Evolutionary conservation across 37 sponge, comb jelly and placozoan genomes (phyloP).

Genomic region (Mnemiopsis leidyi): DNA sequence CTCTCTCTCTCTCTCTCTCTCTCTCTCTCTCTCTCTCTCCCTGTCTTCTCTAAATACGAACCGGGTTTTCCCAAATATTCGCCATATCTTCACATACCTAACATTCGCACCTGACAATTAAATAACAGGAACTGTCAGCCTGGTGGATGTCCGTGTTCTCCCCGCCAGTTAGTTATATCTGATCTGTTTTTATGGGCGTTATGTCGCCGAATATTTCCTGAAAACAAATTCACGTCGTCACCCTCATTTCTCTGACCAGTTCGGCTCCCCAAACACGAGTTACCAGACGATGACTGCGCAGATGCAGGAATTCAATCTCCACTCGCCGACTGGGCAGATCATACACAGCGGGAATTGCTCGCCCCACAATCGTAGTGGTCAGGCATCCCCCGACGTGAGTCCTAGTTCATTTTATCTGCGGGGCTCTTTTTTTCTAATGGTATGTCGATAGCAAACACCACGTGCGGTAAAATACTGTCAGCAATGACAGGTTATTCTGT

Average conservation of each 20-base stretch:
- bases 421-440: background rate
- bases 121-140: no score
- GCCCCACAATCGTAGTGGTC: conserved; percentile 29
- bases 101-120: no score
- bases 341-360: conserved; percentile 27
- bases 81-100: no score
- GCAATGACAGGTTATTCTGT: background rate
- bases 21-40: no score
- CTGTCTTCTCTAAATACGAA: no score
- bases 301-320: conserved; percentile 63
- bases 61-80: no score
- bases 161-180: no score
- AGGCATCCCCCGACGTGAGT: conserved; percentile 53
- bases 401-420: background rate
- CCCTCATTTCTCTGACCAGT: no score
- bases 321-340: conserved; percentile 49
- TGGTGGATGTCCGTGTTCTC: no score
- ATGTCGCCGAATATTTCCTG: background rate
- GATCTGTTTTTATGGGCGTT: no score
- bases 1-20: no score
- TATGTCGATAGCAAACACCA: background rate
- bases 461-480: no score
- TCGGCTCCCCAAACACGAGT: conserved; percentile 11
- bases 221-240: background rate
- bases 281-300: conserved; percentile 62